phyloP scores from a whole-genome alignment of 2,113 vertebrate species.

The Rattus norvegicus region DNA sequence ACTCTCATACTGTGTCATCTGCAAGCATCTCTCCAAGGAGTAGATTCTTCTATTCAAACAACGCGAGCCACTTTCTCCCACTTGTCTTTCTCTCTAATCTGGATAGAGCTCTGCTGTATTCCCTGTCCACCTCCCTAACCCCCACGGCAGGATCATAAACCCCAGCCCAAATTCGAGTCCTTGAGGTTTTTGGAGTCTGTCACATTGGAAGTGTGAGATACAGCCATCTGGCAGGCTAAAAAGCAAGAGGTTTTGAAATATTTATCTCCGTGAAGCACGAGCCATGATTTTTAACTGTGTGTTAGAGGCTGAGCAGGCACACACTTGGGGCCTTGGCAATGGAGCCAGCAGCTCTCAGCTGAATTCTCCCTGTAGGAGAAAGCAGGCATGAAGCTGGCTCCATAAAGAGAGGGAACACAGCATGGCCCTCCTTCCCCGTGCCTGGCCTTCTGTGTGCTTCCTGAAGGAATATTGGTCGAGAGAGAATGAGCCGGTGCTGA shows the following conservation, averaged over 20 bases:
- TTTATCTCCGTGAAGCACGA: slow-evolving; percentile 67
- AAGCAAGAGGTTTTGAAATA: slow-evolving; percentile 73
- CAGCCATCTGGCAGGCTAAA: slow-evolving; percentile 74
- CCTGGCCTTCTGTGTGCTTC: neutral
- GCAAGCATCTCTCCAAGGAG: neutral
- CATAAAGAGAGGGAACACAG: neutral
- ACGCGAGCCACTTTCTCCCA: neutral
- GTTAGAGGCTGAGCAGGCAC: slow-evolving; percentile 32
- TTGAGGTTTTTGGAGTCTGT: slow-evolving; percentile 67
- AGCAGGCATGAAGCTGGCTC: neutral
- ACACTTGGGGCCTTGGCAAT: neutral
- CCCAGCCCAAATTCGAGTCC: neutral
- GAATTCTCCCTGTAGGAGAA: neutral
- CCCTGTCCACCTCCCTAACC: neutral
- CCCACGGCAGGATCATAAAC: slow-evolving; percentile 22
- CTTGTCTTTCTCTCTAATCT: neutral
- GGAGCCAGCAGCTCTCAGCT: neutral
- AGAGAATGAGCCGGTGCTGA: neutral
- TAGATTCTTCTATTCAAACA: neutral
- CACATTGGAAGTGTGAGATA: slow-evolving; percentile 70
- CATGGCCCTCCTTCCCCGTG: neutral
- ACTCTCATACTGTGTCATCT: neutral
- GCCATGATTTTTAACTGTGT: slow-evolving; percentile 60
- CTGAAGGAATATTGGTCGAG: neutral
- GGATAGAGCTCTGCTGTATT: neutral